Conservation (phyloP, 2,888 invertebrate species). For the Eilema depressum region DNA sequence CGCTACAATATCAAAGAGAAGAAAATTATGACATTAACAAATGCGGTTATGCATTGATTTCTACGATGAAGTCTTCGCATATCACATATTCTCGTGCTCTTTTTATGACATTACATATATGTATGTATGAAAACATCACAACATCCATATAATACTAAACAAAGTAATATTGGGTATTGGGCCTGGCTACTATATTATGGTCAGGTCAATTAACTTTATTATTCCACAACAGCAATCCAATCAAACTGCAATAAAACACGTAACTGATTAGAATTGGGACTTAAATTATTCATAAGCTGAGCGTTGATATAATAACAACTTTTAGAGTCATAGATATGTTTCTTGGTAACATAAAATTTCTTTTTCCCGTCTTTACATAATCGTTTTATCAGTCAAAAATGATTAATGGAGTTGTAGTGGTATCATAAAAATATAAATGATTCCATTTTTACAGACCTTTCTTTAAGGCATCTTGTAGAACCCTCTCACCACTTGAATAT, state of each 20-base stretch:
- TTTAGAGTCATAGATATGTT: constrained; percentile 37
- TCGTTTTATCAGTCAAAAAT: constrained; percentile 18
- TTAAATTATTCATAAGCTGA: constrained; percentile 50
- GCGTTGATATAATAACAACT: constrained; percentile 36
- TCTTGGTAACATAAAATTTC: constrained; percentile 40
- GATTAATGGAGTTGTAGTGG: neutral
- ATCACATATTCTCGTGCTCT: neutral
- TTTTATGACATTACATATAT: neutral
- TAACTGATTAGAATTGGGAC: constrained; percentile 38
- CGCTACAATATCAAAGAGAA: too few relatives aligned
- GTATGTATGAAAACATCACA: neutral
- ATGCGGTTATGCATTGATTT: neutral
- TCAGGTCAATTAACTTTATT: constrained; percentile 34
- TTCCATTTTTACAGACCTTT: neutral
- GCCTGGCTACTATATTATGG: constrained; percentile 25
- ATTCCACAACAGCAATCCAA: constrained; percentile 29
- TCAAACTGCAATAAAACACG: constrained; percentile 41
- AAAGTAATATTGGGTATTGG: constrained; percentile 20
- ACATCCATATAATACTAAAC: neutral
- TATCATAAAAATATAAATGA: constrained; percentile 1
- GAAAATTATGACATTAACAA: neutral
- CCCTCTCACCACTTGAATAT: neutral
- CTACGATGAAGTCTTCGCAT: neutral
- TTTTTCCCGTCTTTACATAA: constrained; percentile 36
- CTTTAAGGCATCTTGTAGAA: constrained; percentile 13